Evolutionary conservation across 1,140 invertebrate species (phyloP).

Genomic region (Globodera rostochiensis): DNA sequence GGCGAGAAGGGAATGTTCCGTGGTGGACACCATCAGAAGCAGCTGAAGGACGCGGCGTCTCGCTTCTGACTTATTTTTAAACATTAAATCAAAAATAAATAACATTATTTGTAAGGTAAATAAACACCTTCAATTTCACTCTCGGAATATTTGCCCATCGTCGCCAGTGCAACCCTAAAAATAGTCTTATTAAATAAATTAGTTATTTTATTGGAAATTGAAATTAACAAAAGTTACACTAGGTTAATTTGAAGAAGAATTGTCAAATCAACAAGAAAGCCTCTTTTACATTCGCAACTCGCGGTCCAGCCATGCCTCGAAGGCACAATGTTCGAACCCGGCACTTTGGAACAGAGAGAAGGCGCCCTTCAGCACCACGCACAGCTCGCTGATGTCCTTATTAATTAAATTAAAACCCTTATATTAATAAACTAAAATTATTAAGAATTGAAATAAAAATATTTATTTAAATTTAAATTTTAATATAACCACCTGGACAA

Average conservation of each 20-base stretch:
- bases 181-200: not conserved
- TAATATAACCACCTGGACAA: conserved; percentile 44
- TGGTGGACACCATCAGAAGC: conserved; percentile 17
- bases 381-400: conserved; percentile 58
- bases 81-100: not conserved
- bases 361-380: conserved; percentile 42
- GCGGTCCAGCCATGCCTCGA: conserved; percentile 43
- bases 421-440: no score
- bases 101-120: not conserved
- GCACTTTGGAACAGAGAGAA: conserved; percentile 50
- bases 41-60: conserved; percentile 16
- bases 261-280: no score
- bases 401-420: conserved; percentile 5
- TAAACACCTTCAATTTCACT: conserved; percentile 12
- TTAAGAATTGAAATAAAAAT: no score
- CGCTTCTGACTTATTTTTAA: not conserved
- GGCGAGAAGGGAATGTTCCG: conserved; percentile 38
- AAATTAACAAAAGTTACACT: not conserved
- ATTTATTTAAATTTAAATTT: no score
- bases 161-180: conserved; percentile 23
- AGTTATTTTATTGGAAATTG: conserved; percentile 11
- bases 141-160: conserved; percentile 13
- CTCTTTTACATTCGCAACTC: conserved; percentile 28
- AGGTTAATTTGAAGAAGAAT: not conserved
- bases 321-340: conserved; percentile 47